Conservation (phyloP, 2,113 vertebrate genomes). For the Empidonax alnorum region DNA sequence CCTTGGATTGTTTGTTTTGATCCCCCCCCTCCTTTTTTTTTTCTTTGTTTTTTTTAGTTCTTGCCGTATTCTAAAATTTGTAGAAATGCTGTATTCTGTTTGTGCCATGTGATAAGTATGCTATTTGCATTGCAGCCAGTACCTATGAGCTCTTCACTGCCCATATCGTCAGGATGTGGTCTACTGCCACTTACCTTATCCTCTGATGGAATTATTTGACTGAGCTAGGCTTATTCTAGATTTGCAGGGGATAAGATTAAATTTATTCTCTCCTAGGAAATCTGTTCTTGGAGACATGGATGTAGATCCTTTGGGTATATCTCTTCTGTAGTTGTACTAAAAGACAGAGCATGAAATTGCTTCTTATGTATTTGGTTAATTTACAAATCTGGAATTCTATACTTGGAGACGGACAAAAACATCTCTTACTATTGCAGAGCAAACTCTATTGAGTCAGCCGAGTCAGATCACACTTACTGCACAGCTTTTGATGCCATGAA, state of each 20-base stretch:
- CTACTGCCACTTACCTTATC: background rate
- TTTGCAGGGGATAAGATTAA: background rate
- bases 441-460: background rate
- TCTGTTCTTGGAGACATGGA: background rate
- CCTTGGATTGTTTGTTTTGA: background rate
- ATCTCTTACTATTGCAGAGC: background rate
- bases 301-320: background rate
- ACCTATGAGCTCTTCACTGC: background rate
- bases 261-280: background rate
- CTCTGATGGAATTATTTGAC: background rate
- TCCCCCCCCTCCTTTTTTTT: background rate
- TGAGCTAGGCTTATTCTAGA: background rate
- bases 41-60: background rate
- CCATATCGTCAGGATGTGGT: background rate
- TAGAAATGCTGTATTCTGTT: background rate
- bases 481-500: background rate
- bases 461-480: background rate
- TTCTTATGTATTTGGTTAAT: background rate
- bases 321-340: background rate
- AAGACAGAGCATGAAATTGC: background rate
- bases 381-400: background rate
- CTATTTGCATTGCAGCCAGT: rapidly evolving
- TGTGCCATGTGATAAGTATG: background rate
- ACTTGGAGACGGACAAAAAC: background rate
- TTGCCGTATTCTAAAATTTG: background rate